These are phyloP conservation scores for Clusia tigrina DNA, from an alignment of 2,888 invertebrate species.

Conservation along the genomic window DNA sequence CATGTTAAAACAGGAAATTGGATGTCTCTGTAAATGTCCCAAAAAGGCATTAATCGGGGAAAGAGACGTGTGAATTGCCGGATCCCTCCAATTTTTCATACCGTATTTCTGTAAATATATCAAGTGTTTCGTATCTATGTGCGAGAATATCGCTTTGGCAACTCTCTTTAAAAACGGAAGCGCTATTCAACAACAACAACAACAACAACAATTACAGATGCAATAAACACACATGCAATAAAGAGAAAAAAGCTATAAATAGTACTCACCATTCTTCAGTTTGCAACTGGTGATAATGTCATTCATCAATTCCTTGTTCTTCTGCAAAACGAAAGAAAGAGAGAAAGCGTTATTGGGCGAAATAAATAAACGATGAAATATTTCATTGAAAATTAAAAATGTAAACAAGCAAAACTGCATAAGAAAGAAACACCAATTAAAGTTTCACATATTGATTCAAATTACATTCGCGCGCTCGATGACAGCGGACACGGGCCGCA, in stretches of 20 bases:
- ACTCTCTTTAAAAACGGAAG: too few relatives aligned
- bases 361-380: slow-evolving; percentile 20
- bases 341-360: slow-evolving; percentile 17
- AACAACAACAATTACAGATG: not conserved
- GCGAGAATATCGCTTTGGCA: too few relatives aligned
- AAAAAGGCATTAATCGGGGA: too few relatives aligned
- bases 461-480: slow-evolving; percentile 25
- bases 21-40: too few relatives aligned
- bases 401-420: not conserved
- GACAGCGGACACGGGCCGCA: slow-evolving; percentile 42
- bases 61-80: too few relatives aligned
- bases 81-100: too few relatives aligned
- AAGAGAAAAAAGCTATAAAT: too few relatives aligned
- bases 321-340: slow-evolving; percentile 68
- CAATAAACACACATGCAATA: too few relatives aligned
- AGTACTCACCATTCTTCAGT: slow-evolving; percentile 72
- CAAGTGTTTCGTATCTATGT: too few relatives aligned
- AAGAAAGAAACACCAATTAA: not conserved
- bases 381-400: slow-evolving; percentile 9
- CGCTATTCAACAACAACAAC: not conserved
- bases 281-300: slow-evolving; percentile 74
- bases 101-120: too few relatives aligned
- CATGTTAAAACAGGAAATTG: too few relatives aligned
- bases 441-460: slow-evolving; percentile 32
- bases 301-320: slow-evolving; percentile 80